phyloP scores from a whole-genome alignment of 2,797 vertebrate species.

The Delichon dasypus region DNA sequence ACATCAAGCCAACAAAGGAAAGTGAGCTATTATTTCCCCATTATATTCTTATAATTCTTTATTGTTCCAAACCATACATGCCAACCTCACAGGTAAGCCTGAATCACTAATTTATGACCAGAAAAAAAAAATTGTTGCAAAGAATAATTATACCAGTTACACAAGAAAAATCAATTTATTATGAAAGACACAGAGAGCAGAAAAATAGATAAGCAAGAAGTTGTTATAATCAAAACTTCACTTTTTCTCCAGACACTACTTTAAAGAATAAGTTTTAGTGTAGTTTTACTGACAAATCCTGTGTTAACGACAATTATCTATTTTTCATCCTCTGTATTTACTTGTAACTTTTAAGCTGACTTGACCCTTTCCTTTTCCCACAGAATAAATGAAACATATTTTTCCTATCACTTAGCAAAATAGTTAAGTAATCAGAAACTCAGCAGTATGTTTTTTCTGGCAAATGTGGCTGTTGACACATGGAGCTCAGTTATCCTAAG shows the following conservation, averaged over 20 bases:
- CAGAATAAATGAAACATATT: background rate
- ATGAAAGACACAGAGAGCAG: background rate
- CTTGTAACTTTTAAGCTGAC: conserved; percentile 9
- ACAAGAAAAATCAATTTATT: background rate
- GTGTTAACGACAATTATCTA: background rate
- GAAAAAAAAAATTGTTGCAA: background rate
- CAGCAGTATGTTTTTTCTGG: conserved; percentile 6
- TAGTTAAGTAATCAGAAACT: conserved; percentile 19
- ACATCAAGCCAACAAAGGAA: background rate
- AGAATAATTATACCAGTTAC: background rate
- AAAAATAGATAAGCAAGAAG: conserved; percentile 17
- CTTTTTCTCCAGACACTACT: background rate
- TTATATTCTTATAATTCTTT: background rate
- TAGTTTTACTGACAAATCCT: conserved; percentile 5
- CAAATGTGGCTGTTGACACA: background rate
- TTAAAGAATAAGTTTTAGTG: background rate
- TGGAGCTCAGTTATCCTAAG: background rate
- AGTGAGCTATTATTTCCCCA: background rate
- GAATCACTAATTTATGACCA: background rate
- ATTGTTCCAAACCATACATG: background rate
- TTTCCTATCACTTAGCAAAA: conserved; percentile 31
- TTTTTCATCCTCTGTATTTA: background rate
- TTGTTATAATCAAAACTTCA: background rate
- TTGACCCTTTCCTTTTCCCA: conserved; percentile 28
- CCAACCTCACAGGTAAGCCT: background rate